Evolutionary conservation across 1,140 invertebrate species (phyloP), one percentile per base, ranked within the genome.

Genomic region (Temnothorax nylanderi): DNA sequence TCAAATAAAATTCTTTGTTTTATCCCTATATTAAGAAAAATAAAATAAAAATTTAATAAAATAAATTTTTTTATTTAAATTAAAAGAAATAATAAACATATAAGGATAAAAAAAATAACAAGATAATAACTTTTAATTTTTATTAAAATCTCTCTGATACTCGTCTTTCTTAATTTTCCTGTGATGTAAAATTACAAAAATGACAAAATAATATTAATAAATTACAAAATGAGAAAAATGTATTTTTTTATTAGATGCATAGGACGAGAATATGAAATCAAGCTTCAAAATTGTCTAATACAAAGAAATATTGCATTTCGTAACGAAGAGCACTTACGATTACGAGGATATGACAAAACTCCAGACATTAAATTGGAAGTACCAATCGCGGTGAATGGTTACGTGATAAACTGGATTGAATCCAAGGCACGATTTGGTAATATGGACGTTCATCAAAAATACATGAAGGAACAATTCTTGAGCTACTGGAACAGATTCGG

Each of bases 401-500:
- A 97, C 92, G 96, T 99, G 32, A 96, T 99, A 0, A 99, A 99
- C 94, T 99, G 99, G 99, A 98, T 99, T 87, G 99, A 99, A 95
- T 99, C 98, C 88, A 99, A 99, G 96, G 99, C 98, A 11, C 96
- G 98, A 51, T 99, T 99, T 96, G 99, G 98, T 4, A 98, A 98
- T 95, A 96, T 97, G 85, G 96, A 97, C 88, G 97, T 97, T 81
- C 98, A 99, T 95, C 96, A 97, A 62, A 96, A 96, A n/a, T 99
- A 99, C 94, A 96, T 98, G 34, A 97, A 97, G 92, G 97, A 98
- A 92, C 99, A 99, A 94, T 97, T 98, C 89, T 96, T 97, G 87
- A 98, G 98, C 93, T 99, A 99, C 93, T 98, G 97, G 97, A 99
- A 99, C 95, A 97, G 98, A 91, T 99, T 99, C 96, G 99, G 99